These are phyloP conservation scores for Proisotoma minuta DNA, from an alignment of 2,888 invertebrate genomes.

Conservation along the genomic window DNA sequence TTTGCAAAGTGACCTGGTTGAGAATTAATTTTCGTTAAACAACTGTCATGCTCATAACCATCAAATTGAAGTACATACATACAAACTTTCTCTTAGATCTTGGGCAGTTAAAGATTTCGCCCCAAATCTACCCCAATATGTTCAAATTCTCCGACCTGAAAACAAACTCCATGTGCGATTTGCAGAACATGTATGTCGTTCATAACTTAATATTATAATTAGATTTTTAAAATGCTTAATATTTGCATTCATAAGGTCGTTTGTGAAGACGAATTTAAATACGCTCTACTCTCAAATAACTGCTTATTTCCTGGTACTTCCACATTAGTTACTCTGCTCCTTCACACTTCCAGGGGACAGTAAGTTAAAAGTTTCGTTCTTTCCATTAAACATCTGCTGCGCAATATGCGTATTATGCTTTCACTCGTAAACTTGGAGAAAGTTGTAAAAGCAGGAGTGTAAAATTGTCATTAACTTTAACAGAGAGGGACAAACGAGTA, in stretches of 20 bases:
- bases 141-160: slow-evolving; percentile 96
- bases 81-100: no score
- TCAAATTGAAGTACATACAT: no score
- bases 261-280: slow-evolving; percentile 89
- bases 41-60: no score
- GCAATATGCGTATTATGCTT: neutral
- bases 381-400: neutral
- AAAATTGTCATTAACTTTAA: slow-evolving; percentile 4
- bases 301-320: slow-evolving; percentile 97
- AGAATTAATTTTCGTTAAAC: no score
- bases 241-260: slow-evolving; percentile 63
- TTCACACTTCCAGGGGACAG: slow-evolving; percentile 97
- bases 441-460: neutral
- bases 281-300: slow-evolving; percentile 94
- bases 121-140: slow-evolving; percentile 81
- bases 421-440: neutral
- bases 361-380: slow-evolving; percentile 56
- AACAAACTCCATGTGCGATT: slow-evolving; percentile 98
- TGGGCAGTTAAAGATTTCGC: slow-evolving; percentile 99
- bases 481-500: slow-evolving; percentile 88
- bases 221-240: no score
- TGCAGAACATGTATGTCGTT: slow-evolving; percentile 78
- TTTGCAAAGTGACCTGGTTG: no score
- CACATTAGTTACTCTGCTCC: slow-evolving; percentile 86
- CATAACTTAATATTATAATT: no score